phyloP scores from a whole-genome alignment of 2,113 vertebrate genomes.

The Pholis gunnellus region DNA sequence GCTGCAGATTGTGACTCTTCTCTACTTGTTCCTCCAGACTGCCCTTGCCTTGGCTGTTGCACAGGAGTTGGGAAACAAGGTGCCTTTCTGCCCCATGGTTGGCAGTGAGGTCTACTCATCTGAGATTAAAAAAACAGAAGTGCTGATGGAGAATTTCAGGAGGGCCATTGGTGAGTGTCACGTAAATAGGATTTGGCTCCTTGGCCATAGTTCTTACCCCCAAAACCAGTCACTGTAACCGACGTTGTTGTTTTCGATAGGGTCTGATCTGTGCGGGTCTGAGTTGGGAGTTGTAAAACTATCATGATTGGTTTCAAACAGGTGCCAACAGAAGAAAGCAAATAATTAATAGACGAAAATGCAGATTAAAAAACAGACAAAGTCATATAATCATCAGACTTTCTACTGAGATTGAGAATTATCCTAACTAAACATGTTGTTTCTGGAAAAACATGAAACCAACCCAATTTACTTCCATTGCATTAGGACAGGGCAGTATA shows the following conservation, averaged over 20 bases:
- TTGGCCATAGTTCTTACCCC: background rate
- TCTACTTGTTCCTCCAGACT: slow-evolving; percentile 82
- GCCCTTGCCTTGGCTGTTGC: slow-evolving; percentile 96
- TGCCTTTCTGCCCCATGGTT: slow-evolving; percentile 99
- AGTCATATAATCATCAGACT: background rate
- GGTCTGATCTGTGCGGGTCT: background rate
- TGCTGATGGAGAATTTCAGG: slow-evolving; percentile 99
- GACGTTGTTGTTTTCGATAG: background rate
- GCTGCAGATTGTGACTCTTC: background rate
- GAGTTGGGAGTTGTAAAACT: background rate
- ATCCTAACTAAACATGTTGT: background rate
- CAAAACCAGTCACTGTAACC: background rate
- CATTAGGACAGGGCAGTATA: background rate
- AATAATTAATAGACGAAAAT: background rate
- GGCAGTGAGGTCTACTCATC: slow-evolving; percentile 98
- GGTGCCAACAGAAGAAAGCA: background rate
- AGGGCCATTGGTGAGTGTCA: slow-evolving; percentile 94
- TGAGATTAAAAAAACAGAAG: slow-evolving; percentile 99
- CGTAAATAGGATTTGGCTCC: background rate
- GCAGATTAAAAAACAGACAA: background rate
- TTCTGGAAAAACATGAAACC: background rate
- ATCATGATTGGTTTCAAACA: background rate
- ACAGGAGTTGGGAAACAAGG: slow-evolving; percentile 97
- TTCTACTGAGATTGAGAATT: background rate
- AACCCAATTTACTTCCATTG: background rate